phyloP scores from a whole-genome alignment of 2,888 invertebrate species.

The Branchipolynoe longqiensis region DNA sequence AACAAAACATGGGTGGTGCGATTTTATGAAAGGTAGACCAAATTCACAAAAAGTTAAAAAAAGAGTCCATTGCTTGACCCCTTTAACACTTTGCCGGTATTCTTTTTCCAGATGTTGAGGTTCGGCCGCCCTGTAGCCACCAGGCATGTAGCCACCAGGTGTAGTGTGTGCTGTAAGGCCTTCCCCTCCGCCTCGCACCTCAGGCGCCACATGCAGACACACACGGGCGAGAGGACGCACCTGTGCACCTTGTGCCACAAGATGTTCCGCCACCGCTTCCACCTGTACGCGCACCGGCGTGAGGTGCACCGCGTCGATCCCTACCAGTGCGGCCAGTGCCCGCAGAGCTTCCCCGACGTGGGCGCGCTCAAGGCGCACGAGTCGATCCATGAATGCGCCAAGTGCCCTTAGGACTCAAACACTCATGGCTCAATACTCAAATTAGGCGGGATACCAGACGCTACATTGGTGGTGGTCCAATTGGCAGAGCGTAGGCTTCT shows the following conservation, averaged over 20 bases:
- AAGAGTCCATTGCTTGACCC: too few relatives aligned
- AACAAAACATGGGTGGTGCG: too few relatives aligned
- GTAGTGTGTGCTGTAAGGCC: neutral
- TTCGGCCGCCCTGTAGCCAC: too few relatives aligned
- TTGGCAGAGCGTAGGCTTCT: too few relatives aligned
- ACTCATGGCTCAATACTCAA: too few relatives aligned
- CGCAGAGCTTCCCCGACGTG: neutral
- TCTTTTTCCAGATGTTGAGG: too few relatives aligned
- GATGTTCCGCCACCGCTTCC: conserved; percentile 21
- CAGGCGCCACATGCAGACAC: conserved; percentile 2
- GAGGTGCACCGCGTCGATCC: neutral
- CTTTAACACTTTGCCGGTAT: too few relatives aligned
- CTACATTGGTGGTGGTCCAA: too few relatives aligned
- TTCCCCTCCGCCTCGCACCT: neutral
- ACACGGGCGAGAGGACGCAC: neutral
- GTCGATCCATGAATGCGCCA: neutral
- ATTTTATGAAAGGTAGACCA: too few relatives aligned
- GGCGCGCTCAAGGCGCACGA: neutral
- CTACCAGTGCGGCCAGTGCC: neutral
- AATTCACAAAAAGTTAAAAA: too few relatives aligned
- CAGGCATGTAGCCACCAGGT: neutral
- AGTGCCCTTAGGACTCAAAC: neutral
- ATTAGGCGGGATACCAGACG: too few relatives aligned
- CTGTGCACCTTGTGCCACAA: neutral
- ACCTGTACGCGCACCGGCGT: neutral